phyloP scores from a whole-genome alignment of 2,113 vertebrate genomes.

The Muntiacus reevesi region DNA sequence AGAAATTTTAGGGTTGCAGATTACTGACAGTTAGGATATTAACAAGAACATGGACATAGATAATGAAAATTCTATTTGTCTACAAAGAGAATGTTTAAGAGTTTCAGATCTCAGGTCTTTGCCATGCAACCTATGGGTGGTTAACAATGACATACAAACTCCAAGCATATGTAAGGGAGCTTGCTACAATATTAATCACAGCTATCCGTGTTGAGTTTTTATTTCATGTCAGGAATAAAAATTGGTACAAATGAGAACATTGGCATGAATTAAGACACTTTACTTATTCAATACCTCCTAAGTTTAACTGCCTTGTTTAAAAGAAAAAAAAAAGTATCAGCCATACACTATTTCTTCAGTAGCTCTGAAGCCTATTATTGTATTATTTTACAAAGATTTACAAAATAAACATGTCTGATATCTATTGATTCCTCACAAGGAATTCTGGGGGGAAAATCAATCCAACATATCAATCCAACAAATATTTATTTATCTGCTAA shows the following conservation, averaged over 20 bases:
- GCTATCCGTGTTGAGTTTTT: background rate
- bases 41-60: background rate
- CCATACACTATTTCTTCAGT: background rate
- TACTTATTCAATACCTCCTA: background rate
- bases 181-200: background rate
- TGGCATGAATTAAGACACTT: background rate
- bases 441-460: background rate
- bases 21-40: constrained; percentile 8
- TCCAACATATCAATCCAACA: background rate
- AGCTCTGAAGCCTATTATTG: background rate
- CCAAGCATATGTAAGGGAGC: background rate
- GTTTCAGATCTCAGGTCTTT: background rate
- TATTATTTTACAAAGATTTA: background rate
- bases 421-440: background rate
- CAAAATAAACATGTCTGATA: background rate
- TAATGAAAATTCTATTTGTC: constrained; percentile 16
- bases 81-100: background rate
- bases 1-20: background rate
- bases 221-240: background rate
- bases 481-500: background rate
- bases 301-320: background rate
- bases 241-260: background rate
- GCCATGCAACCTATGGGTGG: background rate
- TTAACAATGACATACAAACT: background rate
- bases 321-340: background rate